Conservation (phyloP, 2,113 vertebrate species). For the Alligator mississippiensis region DNA sequence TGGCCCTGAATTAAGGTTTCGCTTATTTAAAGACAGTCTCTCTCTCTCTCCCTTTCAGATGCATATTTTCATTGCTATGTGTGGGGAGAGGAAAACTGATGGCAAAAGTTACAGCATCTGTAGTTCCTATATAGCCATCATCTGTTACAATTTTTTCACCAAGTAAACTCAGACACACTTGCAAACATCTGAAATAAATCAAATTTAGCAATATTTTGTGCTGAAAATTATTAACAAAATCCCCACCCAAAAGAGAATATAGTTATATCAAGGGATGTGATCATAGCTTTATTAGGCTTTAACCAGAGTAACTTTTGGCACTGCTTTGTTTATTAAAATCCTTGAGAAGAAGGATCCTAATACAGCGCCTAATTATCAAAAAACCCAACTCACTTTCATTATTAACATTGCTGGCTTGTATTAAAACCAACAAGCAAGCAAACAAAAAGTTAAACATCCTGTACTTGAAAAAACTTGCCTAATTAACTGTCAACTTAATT, state of each 20-base stretch:
- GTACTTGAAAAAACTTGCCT: not conserved
- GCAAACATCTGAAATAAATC: not conserved
- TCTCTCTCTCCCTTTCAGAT: not conserved
- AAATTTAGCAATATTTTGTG: not conserved
- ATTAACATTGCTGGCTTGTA: conserved; percentile 5
- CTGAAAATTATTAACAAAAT: not conserved
- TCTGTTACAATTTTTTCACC: not conserved
- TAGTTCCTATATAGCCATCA: not conserved
- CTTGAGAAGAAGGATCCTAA: conserved; percentile 3
- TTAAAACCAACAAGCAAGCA: not conserved
- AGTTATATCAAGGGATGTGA: not conserved
- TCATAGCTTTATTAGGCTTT: not conserved
- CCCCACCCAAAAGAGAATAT: not conserved
- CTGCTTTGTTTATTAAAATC: not conserved
- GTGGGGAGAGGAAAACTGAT: not conserved
- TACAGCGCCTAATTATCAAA: conserved; percentile 24
- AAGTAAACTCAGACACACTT: not conserved
- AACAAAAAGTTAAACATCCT: not conserved
- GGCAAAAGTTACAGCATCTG: not conserved
- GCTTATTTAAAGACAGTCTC: not conserved
- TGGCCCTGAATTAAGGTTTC: not conserved
- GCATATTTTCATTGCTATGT: not conserved
- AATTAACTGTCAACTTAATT: conserved; percentile 28
- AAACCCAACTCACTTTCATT: not conserved
- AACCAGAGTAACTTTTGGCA: not conserved